Conservation (phyloP, 2,113 vertebrate genomes). For the Cairina moschata region DNA sequence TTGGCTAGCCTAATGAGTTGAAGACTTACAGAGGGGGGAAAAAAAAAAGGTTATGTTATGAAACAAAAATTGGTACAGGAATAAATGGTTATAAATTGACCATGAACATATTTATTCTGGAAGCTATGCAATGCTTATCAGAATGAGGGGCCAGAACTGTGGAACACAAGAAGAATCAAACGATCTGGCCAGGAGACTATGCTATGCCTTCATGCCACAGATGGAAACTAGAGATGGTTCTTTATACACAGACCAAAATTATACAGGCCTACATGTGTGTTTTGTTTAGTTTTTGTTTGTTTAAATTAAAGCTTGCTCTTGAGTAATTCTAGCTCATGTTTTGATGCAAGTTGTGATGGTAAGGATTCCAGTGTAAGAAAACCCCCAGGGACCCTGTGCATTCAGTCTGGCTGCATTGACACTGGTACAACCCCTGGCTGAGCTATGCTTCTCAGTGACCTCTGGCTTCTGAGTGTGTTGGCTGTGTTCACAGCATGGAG, state of each 20-base stretch:
- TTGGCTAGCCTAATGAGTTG: not conserved
- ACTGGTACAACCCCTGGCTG: not conserved
- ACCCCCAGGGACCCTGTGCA: not conserved
- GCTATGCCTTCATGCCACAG: not conserved
- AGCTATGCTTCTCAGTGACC: not conserved
- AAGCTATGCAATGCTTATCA: not conserved
- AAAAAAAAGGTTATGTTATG: not conserved
- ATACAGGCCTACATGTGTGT: not conserved
- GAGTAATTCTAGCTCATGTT: not conserved
- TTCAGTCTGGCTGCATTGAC: not conserved
- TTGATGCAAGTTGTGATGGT: not conserved
- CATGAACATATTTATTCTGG: not conserved
- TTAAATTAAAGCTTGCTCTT: not conserved
- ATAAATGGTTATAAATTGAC: constrained; percentile 3
- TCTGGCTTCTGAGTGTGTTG: not conserved
- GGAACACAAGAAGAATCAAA: not conserved
- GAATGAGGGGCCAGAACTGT: not conserved
- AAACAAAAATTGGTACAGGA: not conserved
- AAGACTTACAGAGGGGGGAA: not conserved
- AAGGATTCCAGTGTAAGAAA: not conserved
- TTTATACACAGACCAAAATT: not conserved
- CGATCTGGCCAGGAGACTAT: not conserved
- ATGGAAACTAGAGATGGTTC: not conserved
- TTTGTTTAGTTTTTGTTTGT: not conserved
- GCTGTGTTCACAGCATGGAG: not conserved